A percentile compares a stretch with the other conserved stretches of the same genome.
Evolutionary conservation across 2,113 vertebrate species (phyloP).

Genomic region (Herpetotheres cachinnans): DNA sequence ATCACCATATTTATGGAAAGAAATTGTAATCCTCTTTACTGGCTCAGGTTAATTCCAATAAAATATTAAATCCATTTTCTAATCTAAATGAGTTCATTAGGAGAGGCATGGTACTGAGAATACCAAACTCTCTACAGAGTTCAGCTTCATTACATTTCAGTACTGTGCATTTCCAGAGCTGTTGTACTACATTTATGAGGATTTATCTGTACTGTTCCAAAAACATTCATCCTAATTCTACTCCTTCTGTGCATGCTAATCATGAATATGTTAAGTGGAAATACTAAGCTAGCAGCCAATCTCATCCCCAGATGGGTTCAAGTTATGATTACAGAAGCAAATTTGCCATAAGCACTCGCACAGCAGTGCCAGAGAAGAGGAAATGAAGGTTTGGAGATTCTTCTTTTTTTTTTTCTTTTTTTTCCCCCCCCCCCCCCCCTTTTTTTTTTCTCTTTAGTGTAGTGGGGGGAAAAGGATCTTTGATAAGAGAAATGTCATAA

Average conservation of each 20-base stretch:
- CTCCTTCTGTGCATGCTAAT: constrained; percentile 81
- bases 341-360: constrained; percentile 77
- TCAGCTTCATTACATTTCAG: constrained; percentile 82
- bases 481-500: background rate
- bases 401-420: fast-evolving
- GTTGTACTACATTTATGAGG: constrained; percentile 85
- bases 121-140: constrained; percentile 81
- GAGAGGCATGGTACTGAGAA: constrained; percentile 80
- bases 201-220: constrained; percentile 83
- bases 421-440: fast-evolving
- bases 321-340: constrained; percentile 82
- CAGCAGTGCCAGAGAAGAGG: constrained; percentile 58
- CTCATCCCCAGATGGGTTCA: constrained; percentile 79
- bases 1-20: constrained; percentile 81
- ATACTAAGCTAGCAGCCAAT: constrained; percentile 77
- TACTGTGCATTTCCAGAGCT: constrained; percentile 78
- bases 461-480: background rate
- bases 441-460: background rate
- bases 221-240: constrained; percentile 85
- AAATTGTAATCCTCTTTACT: constrained; percentile 86
- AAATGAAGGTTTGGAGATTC: constrained; percentile 57
- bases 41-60: constrained; percentile 86
- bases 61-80: constrained; percentile 89
- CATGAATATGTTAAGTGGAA: constrained; percentile 81
- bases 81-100: constrained; percentile 89